phyloP scores from a whole-genome alignment of 2,113 vertebrate species.

The Holacanthus passer region DNA sequence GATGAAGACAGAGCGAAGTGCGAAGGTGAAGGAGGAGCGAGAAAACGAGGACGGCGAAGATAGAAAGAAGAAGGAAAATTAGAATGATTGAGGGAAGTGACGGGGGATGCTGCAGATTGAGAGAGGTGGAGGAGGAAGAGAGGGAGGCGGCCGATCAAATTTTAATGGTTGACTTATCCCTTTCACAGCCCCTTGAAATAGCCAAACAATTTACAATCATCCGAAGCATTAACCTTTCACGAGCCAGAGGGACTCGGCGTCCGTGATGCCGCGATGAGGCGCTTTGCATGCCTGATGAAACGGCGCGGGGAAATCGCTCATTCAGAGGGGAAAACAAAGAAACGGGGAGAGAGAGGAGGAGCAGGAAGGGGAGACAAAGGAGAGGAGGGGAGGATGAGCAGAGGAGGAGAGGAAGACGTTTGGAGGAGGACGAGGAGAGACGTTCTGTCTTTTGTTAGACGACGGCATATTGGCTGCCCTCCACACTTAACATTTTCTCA shows the following conservation, averaged over 20 bases:
- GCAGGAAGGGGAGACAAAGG: neutral
- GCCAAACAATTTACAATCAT: constrained; percentile 82
- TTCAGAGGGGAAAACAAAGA: constrained; percentile 51
- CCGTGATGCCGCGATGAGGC: constrained; percentile 63
- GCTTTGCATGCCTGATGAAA: constrained; percentile 69
- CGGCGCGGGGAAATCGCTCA: constrained; percentile 35
- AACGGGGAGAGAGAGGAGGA: constrained; percentile 7
- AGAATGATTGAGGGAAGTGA: constrained; percentile 63
- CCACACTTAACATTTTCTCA: constrained; percentile 15
- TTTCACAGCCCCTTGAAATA: constrained; percentile 73
- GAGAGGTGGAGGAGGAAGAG: constrained; percentile 37
- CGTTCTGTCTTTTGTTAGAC: constrained; percentile 31
- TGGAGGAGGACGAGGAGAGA: constrained; percentile 23
- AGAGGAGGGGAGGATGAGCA: neutral
- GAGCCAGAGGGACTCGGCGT: constrained; percentile 61
- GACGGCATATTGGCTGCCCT: constrained; percentile 32
- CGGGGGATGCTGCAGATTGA: constrained; percentile 33
- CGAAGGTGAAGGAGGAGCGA: neutral
- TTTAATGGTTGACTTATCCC: constrained; percentile 76
- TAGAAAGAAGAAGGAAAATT: constrained; percentile 38
- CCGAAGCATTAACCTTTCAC: constrained; percentile 81
- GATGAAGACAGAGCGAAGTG: constrained; percentile 20
- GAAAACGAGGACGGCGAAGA: constrained; percentile 24
- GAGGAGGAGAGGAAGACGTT: neutral
- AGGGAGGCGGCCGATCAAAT: constrained; percentile 66